phyloP scores from a whole-genome alignment of 1,140 invertebrate species.

The Bradysia coprophila region DNA sequence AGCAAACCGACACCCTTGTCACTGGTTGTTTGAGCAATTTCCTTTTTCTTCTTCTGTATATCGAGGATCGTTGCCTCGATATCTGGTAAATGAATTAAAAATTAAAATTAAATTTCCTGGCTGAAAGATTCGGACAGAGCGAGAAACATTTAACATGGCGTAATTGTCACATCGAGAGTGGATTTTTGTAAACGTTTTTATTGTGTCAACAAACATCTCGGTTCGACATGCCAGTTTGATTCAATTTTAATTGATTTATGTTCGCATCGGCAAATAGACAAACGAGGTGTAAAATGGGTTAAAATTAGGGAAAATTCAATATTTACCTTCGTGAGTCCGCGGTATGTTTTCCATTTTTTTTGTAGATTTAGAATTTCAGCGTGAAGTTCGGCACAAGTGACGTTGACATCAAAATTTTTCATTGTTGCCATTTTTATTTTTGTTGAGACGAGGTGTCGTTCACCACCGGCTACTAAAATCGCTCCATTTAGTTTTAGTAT shows the following conservation, averaged over 20 bases:
- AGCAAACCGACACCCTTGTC: constrained; percentile 66
- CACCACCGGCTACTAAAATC: too few relatives aligned
- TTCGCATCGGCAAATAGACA: constrained; percentile 7
- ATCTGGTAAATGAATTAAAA: constrained; percentile 35
- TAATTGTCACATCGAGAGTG: not conserved
- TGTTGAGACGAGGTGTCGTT: too few relatives aligned
- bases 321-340: constrained; percentile 56
- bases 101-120: constrained; percentile 1
- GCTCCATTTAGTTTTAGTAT: too few relatives aligned
- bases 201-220: not conserved
- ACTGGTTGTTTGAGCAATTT: constrained; percentile 39
- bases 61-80: constrained; percentile 86
- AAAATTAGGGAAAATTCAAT: constrained; percentile 9
- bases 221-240: not conserved
- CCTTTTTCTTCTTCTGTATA: constrained; percentile 74
- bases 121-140: too few relatives aligned
- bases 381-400: too few relatives aligned
- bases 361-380: not conserved
- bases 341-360: constrained; percentile 50
- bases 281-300: constrained; percentile 4
- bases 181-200: not conserved
- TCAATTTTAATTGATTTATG: constrained; percentile 3
- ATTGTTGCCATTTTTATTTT: too few relatives aligned
- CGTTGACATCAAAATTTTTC: too few relatives aligned
- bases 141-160: not conserved